These are phyloP conservation scores for Nephrotoma flavescens DNA, from an alignment of 2,888 invertebrate genomes.

Conservation along the genomic window DNA sequence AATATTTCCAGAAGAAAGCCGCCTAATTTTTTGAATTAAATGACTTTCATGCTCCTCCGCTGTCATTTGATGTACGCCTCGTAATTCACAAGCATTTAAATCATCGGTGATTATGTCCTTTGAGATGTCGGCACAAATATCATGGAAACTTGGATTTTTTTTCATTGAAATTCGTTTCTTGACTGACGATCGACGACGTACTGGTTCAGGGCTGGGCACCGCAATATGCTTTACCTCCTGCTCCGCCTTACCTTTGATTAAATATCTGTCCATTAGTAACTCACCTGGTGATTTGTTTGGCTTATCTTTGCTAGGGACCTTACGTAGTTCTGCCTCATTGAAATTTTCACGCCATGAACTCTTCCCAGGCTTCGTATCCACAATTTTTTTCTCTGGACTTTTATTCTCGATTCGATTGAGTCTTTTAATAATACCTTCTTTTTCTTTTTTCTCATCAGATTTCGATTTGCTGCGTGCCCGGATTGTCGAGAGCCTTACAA, in stretches of 20 bases:
- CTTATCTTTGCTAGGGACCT: slow-evolving; percentile 20
- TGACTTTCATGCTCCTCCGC: slow-evolving; percentile 31
- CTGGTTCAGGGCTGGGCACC: slow-evolving; percentile 16
- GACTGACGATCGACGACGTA: slow-evolving; percentile 19
- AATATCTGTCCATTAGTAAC: slow-evolving; percentile 58
- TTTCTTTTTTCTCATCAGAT: slow-evolving; percentile 8
- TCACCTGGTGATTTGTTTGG: slow-evolving; percentile 54
- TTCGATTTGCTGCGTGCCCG: slow-evolving; percentile 14
- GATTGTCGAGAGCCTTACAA: slow-evolving; percentile 58
- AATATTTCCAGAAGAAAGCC: slow-evolving; percentile 1
- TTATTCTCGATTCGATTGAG: background rate
- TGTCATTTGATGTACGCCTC: slow-evolving; percentile 34
- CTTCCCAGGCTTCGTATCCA: slow-evolving; percentile 9
- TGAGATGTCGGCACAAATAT: slow-evolving; percentile 39
- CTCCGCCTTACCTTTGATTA: slow-evolving; percentile 43
- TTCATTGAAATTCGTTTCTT: slow-evolving; percentile 19
- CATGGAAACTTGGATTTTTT: slow-evolving; percentile 37
- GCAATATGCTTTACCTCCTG: slow-evolving; percentile 18
- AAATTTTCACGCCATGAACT: slow-evolving; percentile 47
- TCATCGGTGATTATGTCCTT: slow-evolving; percentile 37
- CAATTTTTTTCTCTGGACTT: slow-evolving; percentile 13
- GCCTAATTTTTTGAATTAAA: background rate
- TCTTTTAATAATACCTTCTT: slow-evolving; percentile 13
- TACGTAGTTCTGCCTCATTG: slow-evolving; percentile 35
- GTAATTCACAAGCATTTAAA: slow-evolving; percentile 37